These are phyloP conservation scores for Choloepus hoffmanni DNA, from an alignment of 2,113 vertebrate species.

Conservation along the genomic window DNA sequence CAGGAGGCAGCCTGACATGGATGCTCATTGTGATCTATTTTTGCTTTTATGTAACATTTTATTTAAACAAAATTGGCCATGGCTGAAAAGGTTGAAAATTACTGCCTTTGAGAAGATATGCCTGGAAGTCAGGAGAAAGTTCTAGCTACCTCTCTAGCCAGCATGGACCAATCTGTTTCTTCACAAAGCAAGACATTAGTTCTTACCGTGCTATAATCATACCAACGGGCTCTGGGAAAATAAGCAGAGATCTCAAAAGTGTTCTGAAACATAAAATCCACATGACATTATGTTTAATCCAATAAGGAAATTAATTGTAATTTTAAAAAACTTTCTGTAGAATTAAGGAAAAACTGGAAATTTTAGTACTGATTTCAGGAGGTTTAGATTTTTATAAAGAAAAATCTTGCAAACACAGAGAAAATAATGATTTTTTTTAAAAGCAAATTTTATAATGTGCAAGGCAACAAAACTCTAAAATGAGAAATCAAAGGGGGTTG, in stretches of 20 bases:
- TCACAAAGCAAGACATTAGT: neutral
- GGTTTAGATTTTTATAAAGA: neutral
- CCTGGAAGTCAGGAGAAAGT: neutral
- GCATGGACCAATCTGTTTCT: neutral
- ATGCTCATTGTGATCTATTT: neutral
- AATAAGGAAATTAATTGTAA: neutral
- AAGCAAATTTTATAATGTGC: neutral
- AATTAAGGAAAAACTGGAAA: neutral
- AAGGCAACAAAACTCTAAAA: neutral
- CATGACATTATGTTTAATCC: neutral
- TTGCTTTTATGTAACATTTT: neutral
- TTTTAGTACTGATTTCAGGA: neutral
- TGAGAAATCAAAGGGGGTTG: neutral
- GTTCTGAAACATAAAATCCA: conserved; percentile 69
- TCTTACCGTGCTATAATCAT: conserved; percentile 73
- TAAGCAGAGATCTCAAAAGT: conserved; percentile 8
- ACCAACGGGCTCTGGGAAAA: conserved; percentile 73
- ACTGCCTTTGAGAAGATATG: neutral
- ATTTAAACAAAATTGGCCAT: neutral
- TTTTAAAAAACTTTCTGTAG: neutral
- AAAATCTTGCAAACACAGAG: neutral
- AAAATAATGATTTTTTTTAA: neutral
- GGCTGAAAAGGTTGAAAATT: neutral
- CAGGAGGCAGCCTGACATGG: neutral
- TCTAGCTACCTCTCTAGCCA: neutral